Evolutionary conservation across 1,140 invertebrate species (phyloP).

Genomic region (Eriosoma lanigerum): DNA sequence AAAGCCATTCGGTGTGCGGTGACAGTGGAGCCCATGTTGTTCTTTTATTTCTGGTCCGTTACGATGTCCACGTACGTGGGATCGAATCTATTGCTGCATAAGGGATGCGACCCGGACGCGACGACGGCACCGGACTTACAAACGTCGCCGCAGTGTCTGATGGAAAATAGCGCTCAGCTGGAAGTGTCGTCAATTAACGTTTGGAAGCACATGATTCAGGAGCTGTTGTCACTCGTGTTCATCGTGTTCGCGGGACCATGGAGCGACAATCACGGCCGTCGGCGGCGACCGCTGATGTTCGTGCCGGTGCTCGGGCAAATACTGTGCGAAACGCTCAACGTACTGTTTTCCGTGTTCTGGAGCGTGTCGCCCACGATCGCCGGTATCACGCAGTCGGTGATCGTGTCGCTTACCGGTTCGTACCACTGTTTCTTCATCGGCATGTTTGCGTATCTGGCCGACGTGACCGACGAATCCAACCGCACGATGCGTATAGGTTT

Average conservation of each 20-base stretch:
- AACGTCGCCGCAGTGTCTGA: background rate
- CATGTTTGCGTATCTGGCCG: constrained; percentile 29
- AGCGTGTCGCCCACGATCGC: background rate
- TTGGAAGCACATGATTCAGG: constrained; percentile 15
- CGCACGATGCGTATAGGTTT: constrained; percentile 32
- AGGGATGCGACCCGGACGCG: constrained; percentile 28
- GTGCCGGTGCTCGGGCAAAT: constrained; percentile 56
- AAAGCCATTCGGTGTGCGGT: background rate
- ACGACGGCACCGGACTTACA: constrained; percentile 17
- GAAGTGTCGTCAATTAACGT: constrained; percentile 34
- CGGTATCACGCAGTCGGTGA: background rate
- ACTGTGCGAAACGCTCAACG: background rate
- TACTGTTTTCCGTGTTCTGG: constrained; percentile 18
- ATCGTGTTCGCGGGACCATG: constrained; percentile 56
- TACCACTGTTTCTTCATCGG: constrained; percentile 30
- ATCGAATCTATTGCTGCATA: constrained; percentile 28
- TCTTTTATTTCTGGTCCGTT: constrained; percentile 12
- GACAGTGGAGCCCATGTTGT: constrained; percentile 36
- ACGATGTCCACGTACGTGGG: background rate
- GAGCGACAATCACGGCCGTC: constrained; percentile 55
- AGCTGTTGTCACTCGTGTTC: constrained; percentile 22
- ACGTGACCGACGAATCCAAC: constrained; percentile 25
- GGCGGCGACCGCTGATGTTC: constrained; percentile 60
- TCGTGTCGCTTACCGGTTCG: background rate
- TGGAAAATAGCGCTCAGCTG: constrained; percentile 27